These are phyloP conservation scores for Eublepharis macularius DNA, from an alignment of 2,113 vertebrate species.

Conservation along the genomic window DNA sequence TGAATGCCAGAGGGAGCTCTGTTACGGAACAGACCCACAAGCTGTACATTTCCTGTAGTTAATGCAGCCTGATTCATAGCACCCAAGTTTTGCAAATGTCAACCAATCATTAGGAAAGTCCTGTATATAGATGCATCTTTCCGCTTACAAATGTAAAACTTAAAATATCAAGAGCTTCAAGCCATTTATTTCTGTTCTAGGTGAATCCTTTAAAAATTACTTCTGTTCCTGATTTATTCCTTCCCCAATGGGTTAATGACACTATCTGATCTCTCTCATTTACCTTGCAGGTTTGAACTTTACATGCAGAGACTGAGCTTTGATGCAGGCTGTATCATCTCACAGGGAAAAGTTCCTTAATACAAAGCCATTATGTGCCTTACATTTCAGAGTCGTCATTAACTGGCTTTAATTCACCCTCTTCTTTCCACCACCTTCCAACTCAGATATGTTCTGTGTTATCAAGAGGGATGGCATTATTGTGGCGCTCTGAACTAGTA, in stretches of 20 bases:
- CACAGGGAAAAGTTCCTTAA: constrained; percentile 38
- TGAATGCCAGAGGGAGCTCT: not conserved
- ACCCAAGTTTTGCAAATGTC: constrained; percentile 12
- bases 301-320: not conserved
- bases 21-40: not conserved
- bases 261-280: constrained; percentile 36
- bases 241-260: constrained; percentile 42
- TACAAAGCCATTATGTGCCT: constrained; percentile 39
- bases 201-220: constrained; percentile 42
- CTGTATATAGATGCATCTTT: constrained; percentile 42
- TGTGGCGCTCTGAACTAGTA: not conserved
- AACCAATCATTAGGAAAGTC: constrained; percentile 32
- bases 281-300: not conserved
- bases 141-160: constrained; percentile 41
- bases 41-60: not conserved
- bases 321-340: not conserved
- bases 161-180: constrained; percentile 62
- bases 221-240: constrained; percentile 53
- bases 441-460: too few species aligned
- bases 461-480: not conserved
- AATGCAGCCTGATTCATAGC: not conserved
- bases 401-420: not conserved
- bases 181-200: constrained; percentile 55
- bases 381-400: not conserved
- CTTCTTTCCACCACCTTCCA: not conserved